Evolutionary conservation across 2,113 vertebrate species (phyloP), one percentile per base, ranked within the genome.

Genomic region (Erythrolamprus reginae): DNA sequence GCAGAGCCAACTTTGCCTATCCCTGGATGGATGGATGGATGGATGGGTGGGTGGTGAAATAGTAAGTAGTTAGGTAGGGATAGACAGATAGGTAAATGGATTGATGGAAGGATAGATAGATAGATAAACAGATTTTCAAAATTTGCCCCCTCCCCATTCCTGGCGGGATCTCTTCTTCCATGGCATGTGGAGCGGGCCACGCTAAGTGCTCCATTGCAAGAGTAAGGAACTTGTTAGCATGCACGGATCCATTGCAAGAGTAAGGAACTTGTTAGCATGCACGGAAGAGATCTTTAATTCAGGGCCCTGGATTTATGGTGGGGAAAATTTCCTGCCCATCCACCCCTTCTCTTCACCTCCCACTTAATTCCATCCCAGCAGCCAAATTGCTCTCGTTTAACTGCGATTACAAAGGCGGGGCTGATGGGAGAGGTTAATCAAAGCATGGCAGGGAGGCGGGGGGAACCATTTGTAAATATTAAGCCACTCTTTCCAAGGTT

Each of bases 301-400:
- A 94, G 86, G 90, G 88, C 93, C 90, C 42, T 92, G 94, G 89
- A 94, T 96, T 94, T 94, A 95, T 96, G 94, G 94, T 53, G 91
- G 70, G 89, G 92, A 86, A 56, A 91, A 90, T 91, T 92, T 92
- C 87, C 89, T 93, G 17, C 23, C 26, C 50, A n/a, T 21, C 91
- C 86, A 91, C 91, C 52, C 47, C 53, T 84, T 90, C 17, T 50
- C 42, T 90, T 51, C 70, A 91, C 38, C 88, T 82, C 70, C 92
- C 51, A n/a, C 33, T 51, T 82, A 93, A 42, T 93, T 94, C 92
- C 94, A 90, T 58, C 84, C 92, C 93, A 90, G 93, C 84, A 95
- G 94, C 84, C 91, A 96, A 92, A 95, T 89, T 91, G 82, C 92
- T 89, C 92, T 96, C 92, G 94, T 94, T 96, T 88, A 96, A 93